Conservation (phyloP, 2,888 invertebrate species). For the Phymatocera aterrima region DNA sequence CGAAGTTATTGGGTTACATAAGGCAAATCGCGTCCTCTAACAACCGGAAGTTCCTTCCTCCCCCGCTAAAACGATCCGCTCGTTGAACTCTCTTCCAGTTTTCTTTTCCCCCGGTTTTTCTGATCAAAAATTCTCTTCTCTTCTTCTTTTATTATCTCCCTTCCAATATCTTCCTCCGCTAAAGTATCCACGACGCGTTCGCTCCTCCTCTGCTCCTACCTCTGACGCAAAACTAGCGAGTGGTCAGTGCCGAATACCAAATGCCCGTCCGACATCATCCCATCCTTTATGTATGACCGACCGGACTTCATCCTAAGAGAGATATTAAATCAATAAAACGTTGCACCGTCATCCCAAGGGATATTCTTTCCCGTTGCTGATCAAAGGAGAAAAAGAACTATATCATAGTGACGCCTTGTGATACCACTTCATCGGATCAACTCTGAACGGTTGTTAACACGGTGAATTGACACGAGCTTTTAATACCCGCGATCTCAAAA, state of each 20-base stretch:
- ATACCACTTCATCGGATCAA: conserved; percentile 36
- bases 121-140: neutral
- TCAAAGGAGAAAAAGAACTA: conserved; percentile 62
- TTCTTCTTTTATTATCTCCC: neutral
- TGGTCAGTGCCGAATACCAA: conserved; percentile 73
- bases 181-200: conserved; percentile 28
- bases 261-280: conserved; percentile 54
- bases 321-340: conserved; percentile 63
- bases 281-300: conserved; percentile 73
- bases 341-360: conserved; percentile 61
- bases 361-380: conserved; percentile 69
- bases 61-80: neutral
- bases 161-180: neutral
- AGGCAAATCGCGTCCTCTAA: conserved; percentile 13
- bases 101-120: neutral
- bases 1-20: conserved; percentile 33
- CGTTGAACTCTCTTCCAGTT: too few relatives aligned
- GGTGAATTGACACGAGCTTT: neutral
- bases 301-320: conserved; percentile 52
- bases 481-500: neutral
- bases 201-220: neutral
- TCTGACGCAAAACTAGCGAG: conserved; percentile 68
- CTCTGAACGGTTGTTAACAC: conserved; percentile 7
- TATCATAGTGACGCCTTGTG: conserved; percentile 11
- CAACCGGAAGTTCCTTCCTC: conserved; percentile 38